Conservation (phyloP, 1,140 invertebrate species). For the Atta colombica region DNA sequence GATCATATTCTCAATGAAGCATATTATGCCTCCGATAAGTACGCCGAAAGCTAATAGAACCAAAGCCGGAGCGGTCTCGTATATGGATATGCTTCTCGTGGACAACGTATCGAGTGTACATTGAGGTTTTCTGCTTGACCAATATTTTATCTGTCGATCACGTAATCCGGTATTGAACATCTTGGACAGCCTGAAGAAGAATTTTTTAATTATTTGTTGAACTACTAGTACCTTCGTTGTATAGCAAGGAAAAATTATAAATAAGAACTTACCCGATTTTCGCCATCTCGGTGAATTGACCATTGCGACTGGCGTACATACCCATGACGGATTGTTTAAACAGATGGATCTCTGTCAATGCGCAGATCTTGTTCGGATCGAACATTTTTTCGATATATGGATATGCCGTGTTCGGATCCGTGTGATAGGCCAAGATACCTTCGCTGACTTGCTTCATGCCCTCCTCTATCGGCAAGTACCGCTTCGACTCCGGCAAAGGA, state of each 20-base stretch:
- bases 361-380: slow-evolving; percentile 72
- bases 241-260: neutral
- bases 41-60: slow-evolving; percentile 69
- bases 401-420: slow-evolving; percentile 75
- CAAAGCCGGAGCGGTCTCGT: slow-evolving; percentile 75
- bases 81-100: slow-evolving; percentile 74
- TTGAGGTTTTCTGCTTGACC: slow-evolving; percentile 76
- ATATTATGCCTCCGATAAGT: slow-evolving; percentile 56
- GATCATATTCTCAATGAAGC: slow-evolving; percentile 69
- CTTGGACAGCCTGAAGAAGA: slow-evolving; percentile 66
- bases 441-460: slow-evolving; percentile 72
- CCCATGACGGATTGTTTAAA: slow-evolving; percentile 73
- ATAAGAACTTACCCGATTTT: slow-evolving; percentile 71
- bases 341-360: slow-evolving; percentile 75
- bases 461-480: slow-evolving; percentile 72
- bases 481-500: slow-evolving; percentile 69
- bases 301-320: slow-evolving; percentile 73
- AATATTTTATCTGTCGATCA: slow-evolving; percentile 73
- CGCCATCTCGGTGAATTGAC: slow-evolving; percentile 74
- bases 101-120: slow-evolving; percentile 70
- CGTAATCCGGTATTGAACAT: slow-evolving; percentile 74
- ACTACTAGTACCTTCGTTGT: neutral
- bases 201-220: neutral
- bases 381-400: slow-evolving; percentile 74
- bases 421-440: slow-evolving; percentile 76